Evolutionary conservation across 2,797 vertebrate genomes (phyloP).

Genomic region (Varecia variegata): DNA sequence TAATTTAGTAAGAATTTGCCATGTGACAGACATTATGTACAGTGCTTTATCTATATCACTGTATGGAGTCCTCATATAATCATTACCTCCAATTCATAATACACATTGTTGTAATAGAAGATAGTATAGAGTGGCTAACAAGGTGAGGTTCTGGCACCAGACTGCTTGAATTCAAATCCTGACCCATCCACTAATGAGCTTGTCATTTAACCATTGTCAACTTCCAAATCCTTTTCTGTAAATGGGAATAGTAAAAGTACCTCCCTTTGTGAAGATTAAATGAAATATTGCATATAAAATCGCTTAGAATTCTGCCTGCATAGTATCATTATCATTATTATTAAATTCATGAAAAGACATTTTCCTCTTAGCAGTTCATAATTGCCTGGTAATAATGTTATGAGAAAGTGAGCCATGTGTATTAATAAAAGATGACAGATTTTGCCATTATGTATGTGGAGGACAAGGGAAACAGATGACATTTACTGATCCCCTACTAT

Average conservation of each 20-base stretch:
- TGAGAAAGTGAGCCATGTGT: neutral
- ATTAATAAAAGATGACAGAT: constrained; percentile 54
- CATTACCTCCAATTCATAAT: neutral
- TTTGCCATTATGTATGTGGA: neutral
- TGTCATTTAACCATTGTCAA: neutral
- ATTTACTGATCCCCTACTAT: neutral
- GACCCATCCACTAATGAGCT: neutral
- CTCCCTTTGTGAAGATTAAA: neutral
- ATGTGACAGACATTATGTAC: neutral
- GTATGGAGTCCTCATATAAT: neutral
- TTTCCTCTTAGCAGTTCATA: constrained; percentile 41
- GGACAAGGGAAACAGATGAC: neutral
- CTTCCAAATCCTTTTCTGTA: neutral
- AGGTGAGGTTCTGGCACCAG: neutral
- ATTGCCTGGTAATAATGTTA: constrained; percentile 47
- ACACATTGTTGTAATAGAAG: neutral
- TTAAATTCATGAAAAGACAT: constrained; percentile 49
- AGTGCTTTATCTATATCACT: neutral
- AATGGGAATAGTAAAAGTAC: neutral
- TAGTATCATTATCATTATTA: constrained; percentile 38
- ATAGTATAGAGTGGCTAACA: neutral
- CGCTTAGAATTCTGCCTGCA: constrained; percentile 22
- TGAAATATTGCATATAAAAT: constrained; percentile 19
- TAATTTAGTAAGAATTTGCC: neutral
- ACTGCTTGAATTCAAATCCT: neutral